Evolutionary conservation across 2,888 invertebrate species (phyloP), one percentile per base, ranked within the genome.

Genomic region (Busseola fusca): DNA sequence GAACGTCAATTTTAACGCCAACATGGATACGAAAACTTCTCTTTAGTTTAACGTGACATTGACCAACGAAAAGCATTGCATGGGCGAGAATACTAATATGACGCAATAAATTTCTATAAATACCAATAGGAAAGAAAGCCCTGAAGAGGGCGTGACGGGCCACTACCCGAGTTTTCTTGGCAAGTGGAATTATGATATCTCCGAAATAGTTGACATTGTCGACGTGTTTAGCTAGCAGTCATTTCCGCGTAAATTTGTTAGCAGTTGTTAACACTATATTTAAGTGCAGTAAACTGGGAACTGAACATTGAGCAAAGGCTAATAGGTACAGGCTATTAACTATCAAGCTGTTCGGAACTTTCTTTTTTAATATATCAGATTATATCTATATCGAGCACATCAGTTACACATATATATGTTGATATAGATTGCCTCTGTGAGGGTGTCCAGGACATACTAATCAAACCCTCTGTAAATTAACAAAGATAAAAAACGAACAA

Each of bases 151-250:
- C 87, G 85, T 84, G 86, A 80, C 84, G 79, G 86, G 85, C 81
- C 79, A 86, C 81, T 85, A 85, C 82, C 81, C 82, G 80, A 74
- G 81, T 82, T 85, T 84, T 89, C 89, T 91, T 90, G 90, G 90
- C 91, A 88, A 77, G 85, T 87, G 84, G 88, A 89, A 90, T 88
- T 87, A 87, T 78, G 70, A 80, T 89, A 87, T 91, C 88, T 89
- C 88, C 81, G 83, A 92, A 93, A 93, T 93, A 92, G 90, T 88
- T 93, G 93, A 93, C 93, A 93, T 93, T 93, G 93, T 89, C 84
- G 81, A 87, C 88, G 89, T 88, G 87, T 89, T 91, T 92, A 91
- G 91, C 90, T 87, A 79, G 86, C 82, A 79, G 80, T 83, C 79
- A 89, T 89, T 93, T 94, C 93, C 93, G 91, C 88, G 86, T 90